phyloP scores from a whole-genome alignment of 2,888 invertebrate species.

The Siphonodentalium dalli region DNA sequence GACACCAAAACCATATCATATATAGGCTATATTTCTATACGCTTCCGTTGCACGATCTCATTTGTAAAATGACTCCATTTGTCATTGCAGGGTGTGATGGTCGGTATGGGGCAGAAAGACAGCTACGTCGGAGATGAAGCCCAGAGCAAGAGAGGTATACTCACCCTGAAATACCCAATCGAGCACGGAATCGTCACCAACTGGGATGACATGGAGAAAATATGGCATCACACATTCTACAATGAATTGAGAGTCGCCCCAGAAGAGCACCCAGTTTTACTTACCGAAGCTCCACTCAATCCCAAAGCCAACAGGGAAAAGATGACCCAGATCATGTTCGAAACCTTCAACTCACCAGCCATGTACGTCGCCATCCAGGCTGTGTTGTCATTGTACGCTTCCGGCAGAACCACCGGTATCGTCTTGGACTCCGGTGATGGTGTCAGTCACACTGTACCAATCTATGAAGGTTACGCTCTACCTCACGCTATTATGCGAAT shows the following conservation, averaged over 20 bases:
- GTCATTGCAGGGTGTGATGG: slow-evolving; percentile 38
- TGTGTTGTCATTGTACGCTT: slow-evolving; percentile 89
- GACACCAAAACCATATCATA: no score
- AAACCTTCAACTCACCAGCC: slow-evolving; percentile 77
- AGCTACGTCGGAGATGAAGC: slow-evolving; percentile 58
- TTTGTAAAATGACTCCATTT: no score
- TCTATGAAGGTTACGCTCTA: slow-evolving; percentile 68
- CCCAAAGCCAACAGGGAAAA: slow-evolving; percentile 95
- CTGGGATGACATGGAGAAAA: slow-evolving; percentile 63
- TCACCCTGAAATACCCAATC: slow-evolving; percentile 57
- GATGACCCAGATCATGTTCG: slow-evolving; percentile 75
- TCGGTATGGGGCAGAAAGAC: slow-evolving; percentile 57
- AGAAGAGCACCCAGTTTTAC: slow-evolving; percentile 90
- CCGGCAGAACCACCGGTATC: slow-evolving; percentile 92
- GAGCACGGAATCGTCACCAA: slow-evolving; percentile 59
- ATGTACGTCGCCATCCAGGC: slow-evolving; percentile 96
- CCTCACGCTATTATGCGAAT: slow-evolving; percentile 55
- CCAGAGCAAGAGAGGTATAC: slow-evolving; percentile 57
- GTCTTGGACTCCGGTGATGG: slow-evolving; percentile 92
- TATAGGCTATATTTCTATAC: no score
- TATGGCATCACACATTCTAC: slow-evolving; percentile 64
- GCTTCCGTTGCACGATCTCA: no score
- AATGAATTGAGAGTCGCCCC: slow-evolving; percentile 85
- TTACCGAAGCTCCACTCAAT: slow-evolving; percentile 81
- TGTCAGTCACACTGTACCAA: slow-evolving; percentile 90